These are phyloP conservation scores for Zingel zingel DNA, from an alignment of 2,113 vertebrate species.

Conservation along the genomic window DNA sequence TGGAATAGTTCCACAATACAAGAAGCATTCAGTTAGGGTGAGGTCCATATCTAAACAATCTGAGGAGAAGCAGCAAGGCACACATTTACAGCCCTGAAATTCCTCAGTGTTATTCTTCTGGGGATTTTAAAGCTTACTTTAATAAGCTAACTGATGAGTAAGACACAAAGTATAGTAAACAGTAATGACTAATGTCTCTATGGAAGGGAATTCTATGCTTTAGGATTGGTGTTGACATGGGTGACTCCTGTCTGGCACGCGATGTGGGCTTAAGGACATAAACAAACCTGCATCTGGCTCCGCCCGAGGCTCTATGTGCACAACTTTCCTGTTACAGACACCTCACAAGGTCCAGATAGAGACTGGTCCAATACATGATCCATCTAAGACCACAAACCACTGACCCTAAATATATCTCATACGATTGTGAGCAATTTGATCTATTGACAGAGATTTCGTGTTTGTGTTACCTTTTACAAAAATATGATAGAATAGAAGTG, in stretches of 20 bases:
- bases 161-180: constrained; percentile 70
- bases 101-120: constrained; percentile 59
- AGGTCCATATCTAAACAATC: constrained; percentile 68
- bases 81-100: constrained; percentile 45
- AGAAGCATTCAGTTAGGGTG: constrained; percentile 64
- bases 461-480: background rate
- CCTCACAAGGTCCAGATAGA: constrained; percentile 8
- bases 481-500: no score
- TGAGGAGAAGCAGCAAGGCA: constrained; percentile 36
- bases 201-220: constrained; percentile 66
- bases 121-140: constrained; percentile 63
- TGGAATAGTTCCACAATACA: constrained; percentile 35
- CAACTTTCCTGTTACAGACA: constrained; percentile 40
- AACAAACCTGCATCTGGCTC: constrained; percentile 72
- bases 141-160: constrained; percentile 66
- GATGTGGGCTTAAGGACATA: constrained; percentile 75
- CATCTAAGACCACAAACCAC: background rate
- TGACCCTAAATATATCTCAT: background rate
- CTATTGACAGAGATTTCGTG: background rate
- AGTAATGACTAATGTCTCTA: constrained; percentile 71
- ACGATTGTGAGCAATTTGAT: background rate
- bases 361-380: background rate
- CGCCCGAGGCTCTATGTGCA: constrained; percentile 11
- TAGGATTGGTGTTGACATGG: constrained; percentile 68
- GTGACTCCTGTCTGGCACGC: constrained; percentile 77